These are phyloP conservation scores for Pipistrellus pipistrellus DNA, from an alignment of 2,797 vertebrate genomes.

Conservation along the genomic window DNA sequence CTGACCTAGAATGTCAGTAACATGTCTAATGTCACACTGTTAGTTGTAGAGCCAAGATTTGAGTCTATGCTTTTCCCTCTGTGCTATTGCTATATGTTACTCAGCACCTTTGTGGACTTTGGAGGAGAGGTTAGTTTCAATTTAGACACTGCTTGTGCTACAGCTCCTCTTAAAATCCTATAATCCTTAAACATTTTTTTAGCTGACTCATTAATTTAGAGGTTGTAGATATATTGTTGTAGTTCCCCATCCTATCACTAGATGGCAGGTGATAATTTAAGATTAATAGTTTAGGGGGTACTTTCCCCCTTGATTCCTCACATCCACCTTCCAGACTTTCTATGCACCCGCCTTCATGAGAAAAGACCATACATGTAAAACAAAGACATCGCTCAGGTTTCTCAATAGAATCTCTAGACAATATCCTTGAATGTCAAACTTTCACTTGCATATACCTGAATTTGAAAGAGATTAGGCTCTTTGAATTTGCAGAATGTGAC, in stretches of 20 bases:
- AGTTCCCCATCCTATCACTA: background rate
- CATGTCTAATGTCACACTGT: background rate
- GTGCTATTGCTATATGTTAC: accelerated
- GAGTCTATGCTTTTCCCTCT: background rate
- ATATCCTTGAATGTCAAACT: background rate
- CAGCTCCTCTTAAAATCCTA: background rate
- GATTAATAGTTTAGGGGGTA: background rate
- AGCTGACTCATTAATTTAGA: background rate
- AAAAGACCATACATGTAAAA: background rate
- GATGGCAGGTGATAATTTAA: slow-evolving; percentile 36
- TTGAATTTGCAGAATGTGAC: background rate
- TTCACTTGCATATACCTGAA: background rate
- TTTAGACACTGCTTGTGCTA: background rate
- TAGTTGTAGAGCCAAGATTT: background rate
- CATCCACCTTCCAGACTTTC: background rate
- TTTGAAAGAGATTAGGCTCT: background rate
- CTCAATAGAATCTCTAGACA: background rate
- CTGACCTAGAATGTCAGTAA: background rate
- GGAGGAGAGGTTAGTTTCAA: background rate
- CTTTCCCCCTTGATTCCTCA: background rate
- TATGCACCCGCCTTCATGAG: background rate
- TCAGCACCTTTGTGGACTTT: background rate
- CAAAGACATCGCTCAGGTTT: background rate
- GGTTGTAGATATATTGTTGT: background rate
- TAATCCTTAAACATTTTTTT: background rate